A percentile compares a stretch with the other conserved stretches of the same genome.
phyloP scores from a whole-genome alignment of 2,888 invertebrate species.

The Diarsia mendica region DNA sequence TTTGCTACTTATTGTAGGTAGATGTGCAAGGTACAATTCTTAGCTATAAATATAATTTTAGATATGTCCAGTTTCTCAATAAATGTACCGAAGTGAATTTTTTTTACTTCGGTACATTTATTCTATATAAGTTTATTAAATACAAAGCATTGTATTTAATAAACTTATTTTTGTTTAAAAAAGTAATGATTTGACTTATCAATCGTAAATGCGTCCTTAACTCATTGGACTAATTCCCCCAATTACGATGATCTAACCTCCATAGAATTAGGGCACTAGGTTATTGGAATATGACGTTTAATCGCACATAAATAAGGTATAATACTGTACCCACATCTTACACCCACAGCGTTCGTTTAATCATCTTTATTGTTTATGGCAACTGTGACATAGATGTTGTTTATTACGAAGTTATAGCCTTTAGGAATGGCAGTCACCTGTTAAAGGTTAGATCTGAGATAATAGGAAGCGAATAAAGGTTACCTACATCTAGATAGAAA shows the following conservation, averaged over 20 bases:
- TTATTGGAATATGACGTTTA: slow-evolving; percentile 33
- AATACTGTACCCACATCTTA: slow-evolving; percentile 28
- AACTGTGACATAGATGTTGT: slow-evolving; percentile 27
- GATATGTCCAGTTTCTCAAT: too few species aligned
- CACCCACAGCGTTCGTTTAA: slow-evolving; percentile 42
- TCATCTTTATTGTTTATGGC: slow-evolving; percentile 29
- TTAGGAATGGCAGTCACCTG: slow-evolving; percentile 22
- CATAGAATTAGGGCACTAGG: slow-evolving; percentile 34
- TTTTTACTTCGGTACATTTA: too few species aligned
- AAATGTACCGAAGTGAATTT: too few species aligned
- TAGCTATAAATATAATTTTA: too few species aligned
- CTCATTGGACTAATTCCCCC: slow-evolving; percentile 18
- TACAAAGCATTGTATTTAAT: too few species aligned
- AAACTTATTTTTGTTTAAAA: too few species aligned
- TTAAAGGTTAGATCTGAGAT: slow-evolving; percentile 32
- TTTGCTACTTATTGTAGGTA: too few species aligned
- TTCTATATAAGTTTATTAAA: too few species aligned
- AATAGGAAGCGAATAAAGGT: slow-evolving; percentile 14
- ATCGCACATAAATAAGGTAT: slow-evolving; percentile 3
- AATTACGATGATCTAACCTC: slow-evolving; percentile 16
- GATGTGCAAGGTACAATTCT: too few species aligned
- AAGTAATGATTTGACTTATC: too few species aligned
- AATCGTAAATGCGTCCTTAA: too few species aligned
- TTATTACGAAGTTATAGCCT: slow-evolving; percentile 22
- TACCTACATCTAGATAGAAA: not conserved